Evolutionary conservation across 2,888 invertebrate genomes (phyloP), one percentile per base, ranked within the genome.

Genomic region (Agrotis clavis): DNA sequence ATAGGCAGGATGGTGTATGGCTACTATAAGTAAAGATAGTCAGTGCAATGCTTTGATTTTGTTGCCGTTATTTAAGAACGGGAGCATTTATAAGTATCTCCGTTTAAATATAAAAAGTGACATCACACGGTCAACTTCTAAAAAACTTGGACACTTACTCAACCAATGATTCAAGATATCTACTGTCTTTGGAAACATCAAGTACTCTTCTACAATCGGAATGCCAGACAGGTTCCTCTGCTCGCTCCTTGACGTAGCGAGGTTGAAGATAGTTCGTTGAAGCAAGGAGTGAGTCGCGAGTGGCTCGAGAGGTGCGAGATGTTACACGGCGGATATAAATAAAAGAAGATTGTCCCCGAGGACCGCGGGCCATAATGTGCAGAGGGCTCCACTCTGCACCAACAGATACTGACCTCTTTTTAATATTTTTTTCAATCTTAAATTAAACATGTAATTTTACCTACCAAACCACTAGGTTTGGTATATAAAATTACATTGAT

Each of bases 281-380:
- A 51, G 67, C 81, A 83, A 84, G 84, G 70, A 83, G 81, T 85
- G 82, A 81, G 85, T 83, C 82, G 86, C 85, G 81, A 81, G 84
- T 83, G 87, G 75, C 83, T 82, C 71, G 67, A 81, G 77, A 91
- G 89, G 90, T 88, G 93, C 92, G 93, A 94, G 92, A 90, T 93
- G 94, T 92, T 90, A 91, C 90, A 88, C 90, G 88, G 88, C 88
- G 91, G 91, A 90, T 91, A 93, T 92, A 95, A 95, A 95, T 94
- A 95, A 95, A 94, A 94, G 91, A 93, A 92, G 91, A 92, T 90
- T 91, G 93, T 93, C 93, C 87, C 92, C 90, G 89, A 90, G 89
- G 89, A 90, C 89, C 90, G 88, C 90, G 90, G 89, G 86, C 92
- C 91, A 93, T 93, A 93, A 91, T 90, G 92, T 87, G 88, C 87